Evolutionary conservation across 2,113 vertebrate species (phyloP), one percentile per base, ranked within the genome.

Genomic region (Motacilla alba): DNA sequence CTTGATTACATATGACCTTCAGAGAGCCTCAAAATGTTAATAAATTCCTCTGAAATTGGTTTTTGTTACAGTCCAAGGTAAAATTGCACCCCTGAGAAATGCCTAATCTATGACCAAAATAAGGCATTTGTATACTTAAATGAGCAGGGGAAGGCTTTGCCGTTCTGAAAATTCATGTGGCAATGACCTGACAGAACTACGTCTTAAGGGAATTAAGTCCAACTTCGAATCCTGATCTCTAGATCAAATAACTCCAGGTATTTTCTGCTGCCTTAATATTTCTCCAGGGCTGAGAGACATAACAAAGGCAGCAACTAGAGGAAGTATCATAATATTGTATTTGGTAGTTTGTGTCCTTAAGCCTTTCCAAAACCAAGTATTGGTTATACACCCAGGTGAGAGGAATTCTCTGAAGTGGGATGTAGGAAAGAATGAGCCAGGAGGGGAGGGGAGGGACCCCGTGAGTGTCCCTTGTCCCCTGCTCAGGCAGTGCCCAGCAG

Each of bases 1-100:
- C 62, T 78, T 85, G 59, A 92, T 89, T 90, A 73, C 30, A 9
- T 64, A 9, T 78, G 81, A 83, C 91, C 89, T 94, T 91, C 84
- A 56, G 37, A 59, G 43, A 72, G 28, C 58, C 56, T 92, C 58
- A 49, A 62, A 84, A 82, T 78, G 74, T 92, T 81, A 91, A 66
- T 81, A 93, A 90, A 89, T 93, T 62, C 72, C 62, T 35, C 87
- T 13, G 59, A 84, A 82, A 92, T n/a, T 79, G 81, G 21, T 81
- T 93, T 89, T 73, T 76, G 44, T 80, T 87, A 15, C 41, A 84
- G 53, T 55, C 77, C 35, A 46, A 18, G 88, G 56, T 93, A 78
- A 81, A 94, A 87, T 8, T 55, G 35, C 43, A 72, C 31, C 23
- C 53, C 28, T 39, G 43, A 80, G 75, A 94, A 72, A 76, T n/a